phyloP scores from a whole-genome alignment of 2,113 vertebrate species.

The Blennius ocellaris region DNA sequence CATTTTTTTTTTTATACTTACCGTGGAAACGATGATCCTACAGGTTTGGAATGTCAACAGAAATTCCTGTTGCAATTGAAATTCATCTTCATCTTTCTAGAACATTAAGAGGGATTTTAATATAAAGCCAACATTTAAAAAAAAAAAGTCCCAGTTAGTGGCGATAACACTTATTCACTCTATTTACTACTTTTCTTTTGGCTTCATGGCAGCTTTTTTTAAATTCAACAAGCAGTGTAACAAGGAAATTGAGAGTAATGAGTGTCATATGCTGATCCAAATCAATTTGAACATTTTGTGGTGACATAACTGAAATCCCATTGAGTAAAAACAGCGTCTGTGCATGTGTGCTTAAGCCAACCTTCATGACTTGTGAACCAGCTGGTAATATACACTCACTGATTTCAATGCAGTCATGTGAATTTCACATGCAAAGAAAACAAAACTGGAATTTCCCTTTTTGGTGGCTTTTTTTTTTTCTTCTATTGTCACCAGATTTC shows the following conservation, averaged over 20 bases:
- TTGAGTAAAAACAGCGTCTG: slow-evolving; percentile 11
- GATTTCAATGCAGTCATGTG: slow-evolving; percentile 30
- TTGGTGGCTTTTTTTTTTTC: not conserved
- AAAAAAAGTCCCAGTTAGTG: too few species aligned
- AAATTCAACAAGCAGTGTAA: too few species aligned
- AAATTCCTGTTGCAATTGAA: too few species aligned
- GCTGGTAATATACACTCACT: slow-evolving; percentile 26
- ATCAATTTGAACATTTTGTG: slow-evolving; percentile 26
- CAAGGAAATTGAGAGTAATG: not conserved
- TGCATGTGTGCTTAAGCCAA: not conserved
- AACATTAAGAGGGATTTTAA: too few species aligned
- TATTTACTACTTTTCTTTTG: too few species aligned
- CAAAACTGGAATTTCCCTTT: slow-evolving; percentile 4
- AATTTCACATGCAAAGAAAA: slow-evolving; percentile 1
- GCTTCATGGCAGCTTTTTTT: too few species aligned
- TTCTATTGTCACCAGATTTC: not conserved
- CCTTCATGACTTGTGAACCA: slow-evolving; percentile 34
- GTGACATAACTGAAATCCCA: slow-evolving; percentile 32
- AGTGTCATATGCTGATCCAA: slow-evolving; percentile 22
- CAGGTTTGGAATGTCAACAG: too few species aligned
- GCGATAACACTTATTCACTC: too few species aligned
- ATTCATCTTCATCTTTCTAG: too few species aligned
- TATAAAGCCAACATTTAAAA: too few species aligned
- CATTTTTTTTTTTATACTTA: too few species aligned
- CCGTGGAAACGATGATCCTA: too few species aligned